These are phyloP conservation scores for Eledone cirrhosa DNA, from an alignment of 2,888 invertebrate genomes.

Conservation along the genomic window DNA sequence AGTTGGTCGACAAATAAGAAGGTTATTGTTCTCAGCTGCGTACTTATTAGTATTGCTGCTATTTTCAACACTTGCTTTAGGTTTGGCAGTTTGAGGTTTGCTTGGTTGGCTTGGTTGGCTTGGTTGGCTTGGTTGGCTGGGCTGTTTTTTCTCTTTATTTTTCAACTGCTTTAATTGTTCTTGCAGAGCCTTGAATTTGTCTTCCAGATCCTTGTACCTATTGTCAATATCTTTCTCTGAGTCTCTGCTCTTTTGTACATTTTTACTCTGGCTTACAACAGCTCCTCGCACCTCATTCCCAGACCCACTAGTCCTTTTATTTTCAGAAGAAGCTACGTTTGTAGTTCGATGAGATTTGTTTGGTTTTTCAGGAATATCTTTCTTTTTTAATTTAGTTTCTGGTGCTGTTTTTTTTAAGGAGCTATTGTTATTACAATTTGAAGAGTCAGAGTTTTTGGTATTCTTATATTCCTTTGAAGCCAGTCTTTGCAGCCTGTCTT, in stretches of 20 bases:
- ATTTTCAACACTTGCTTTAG: conserved; percentile 25
- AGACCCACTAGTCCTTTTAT: no score
- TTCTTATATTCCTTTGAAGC: conserved; percentile 42
- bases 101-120: neutral
- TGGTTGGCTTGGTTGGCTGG: neutral
- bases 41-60: conserved; percentile 35
- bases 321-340: neutral
- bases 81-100: neutral
- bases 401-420: neutral
- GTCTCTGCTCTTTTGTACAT: neutral
- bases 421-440: neutral
- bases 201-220: conserved; percentile 14
- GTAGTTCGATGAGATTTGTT: neutral
- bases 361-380: conserved; percentile 1
- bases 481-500: conserved; percentile 43
- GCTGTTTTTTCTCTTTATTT: neutral
- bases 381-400: neutral
- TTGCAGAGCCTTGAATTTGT: conserved; percentile 10
- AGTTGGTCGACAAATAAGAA: conserved; percentile 44
- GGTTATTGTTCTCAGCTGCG: conserved; percentile 44
- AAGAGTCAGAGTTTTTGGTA: neutral
- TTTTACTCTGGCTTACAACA: conserved; percentile 29
- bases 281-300: no score
- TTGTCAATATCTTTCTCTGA: neutral
- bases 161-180: neutral